Percentiles rank a stretch among this genome's conserved stretches.
These are phyloP conservation scores for Agapornis canus DNA, from an alignment of 2,797 vertebrate species.

Conservation along the genomic window DNA sequence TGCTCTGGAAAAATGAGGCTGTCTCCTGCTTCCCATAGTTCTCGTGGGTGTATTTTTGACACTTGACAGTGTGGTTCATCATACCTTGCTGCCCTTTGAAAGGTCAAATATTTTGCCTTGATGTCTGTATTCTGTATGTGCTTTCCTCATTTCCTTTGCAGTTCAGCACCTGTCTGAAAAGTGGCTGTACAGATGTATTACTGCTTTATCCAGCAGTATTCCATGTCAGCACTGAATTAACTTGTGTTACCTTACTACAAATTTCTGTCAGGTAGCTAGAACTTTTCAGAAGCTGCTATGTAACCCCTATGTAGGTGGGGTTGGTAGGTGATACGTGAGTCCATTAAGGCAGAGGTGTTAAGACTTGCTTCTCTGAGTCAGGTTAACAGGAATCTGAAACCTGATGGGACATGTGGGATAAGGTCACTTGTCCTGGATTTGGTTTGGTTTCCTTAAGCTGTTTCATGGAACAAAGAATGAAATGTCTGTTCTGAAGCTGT, in stretches of 20 bases:
- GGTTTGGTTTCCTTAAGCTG: background rate
- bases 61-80: background rate
- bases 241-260: background rate
- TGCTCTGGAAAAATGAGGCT: background rate
- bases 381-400: background rate
- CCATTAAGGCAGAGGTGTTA: background rate
- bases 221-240: background rate
- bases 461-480: background rate
- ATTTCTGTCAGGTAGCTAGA: background rate
- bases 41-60: background rate
- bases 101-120: background rate
- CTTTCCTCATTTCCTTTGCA: background rate
- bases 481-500: background rate
- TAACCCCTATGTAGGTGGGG: background rate
- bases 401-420: background rate
- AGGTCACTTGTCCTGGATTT: conserved; percentile 49
- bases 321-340: background rate
- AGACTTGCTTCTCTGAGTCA: conserved; percentile 33
- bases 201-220: background rate
- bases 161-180: background rate
- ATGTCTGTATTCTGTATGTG: background rate
- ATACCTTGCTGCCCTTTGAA: background rate
- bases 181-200: background rate
- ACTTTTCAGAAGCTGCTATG: background rate
- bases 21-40: background rate